Conservation (phyloP, 1,140 invertebrate genomes). For the Rhynchophorus ferrugineus region DNA sequence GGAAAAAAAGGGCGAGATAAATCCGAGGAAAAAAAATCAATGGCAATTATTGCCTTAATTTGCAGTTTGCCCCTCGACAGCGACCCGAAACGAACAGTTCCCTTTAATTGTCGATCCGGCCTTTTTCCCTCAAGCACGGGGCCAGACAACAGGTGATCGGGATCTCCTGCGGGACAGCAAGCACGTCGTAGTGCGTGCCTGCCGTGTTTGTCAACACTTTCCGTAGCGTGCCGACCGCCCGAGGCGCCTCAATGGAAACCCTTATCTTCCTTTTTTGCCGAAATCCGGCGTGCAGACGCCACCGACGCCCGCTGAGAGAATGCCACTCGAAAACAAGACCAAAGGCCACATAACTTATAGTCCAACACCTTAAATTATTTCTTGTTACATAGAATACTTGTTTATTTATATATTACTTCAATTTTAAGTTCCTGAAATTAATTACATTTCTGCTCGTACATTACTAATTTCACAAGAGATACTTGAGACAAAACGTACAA, state of each 20-base stretch:
- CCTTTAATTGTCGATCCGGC: not conserved
- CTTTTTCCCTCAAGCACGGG: not conserved
- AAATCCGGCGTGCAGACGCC: slow-evolving; percentile 25
- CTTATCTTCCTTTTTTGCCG: slow-evolving; percentile 27
- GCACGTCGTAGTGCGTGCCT: slow-evolving; percentile 27
- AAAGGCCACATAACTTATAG: slow-evolving; percentile 1
- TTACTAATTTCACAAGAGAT: no score
- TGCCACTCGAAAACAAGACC: slow-evolving; percentile 10
- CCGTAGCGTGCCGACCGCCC: slow-evolving; percentile 14
- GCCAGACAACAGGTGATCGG: slow-evolving; percentile 18
- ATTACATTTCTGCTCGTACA: no score
- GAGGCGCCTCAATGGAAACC: slow-evolving; percentile 22
- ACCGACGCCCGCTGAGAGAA: slow-evolving; percentile 22
- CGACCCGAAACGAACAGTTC: not conserved
- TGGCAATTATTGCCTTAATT: not conserved
- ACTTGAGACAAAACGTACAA: no score
- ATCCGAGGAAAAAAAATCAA: not conserved
- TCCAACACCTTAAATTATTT: not conserved
- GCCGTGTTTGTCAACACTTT: slow-evolving; percentile 27
- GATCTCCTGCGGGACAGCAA: slow-evolving; percentile 6
- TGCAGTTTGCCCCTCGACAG: not conserved
- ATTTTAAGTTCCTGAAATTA: no score
- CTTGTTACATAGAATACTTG: not conserved
- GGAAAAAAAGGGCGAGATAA: no score
- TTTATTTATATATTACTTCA: no score